Conservation (phyloP, 2,888 invertebrate genomes). For the Clistopyga incitator region DNA sequence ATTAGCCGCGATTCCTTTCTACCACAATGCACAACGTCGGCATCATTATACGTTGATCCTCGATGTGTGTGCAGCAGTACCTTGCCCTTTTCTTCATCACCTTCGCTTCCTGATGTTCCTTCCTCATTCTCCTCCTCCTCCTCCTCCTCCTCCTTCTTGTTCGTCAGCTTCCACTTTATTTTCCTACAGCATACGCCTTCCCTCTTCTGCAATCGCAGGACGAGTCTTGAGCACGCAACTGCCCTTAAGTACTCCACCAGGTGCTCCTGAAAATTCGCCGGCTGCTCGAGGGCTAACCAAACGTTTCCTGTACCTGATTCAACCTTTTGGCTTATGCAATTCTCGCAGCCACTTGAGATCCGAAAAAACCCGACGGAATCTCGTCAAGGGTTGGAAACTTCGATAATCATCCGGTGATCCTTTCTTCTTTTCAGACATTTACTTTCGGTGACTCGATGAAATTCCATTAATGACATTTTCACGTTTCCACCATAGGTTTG, state of each 20-base stretch:
- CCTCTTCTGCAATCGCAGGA: slow-evolving; percentile 59
- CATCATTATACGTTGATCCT: slow-evolving; percentile 17
- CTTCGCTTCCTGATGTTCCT: slow-evolving; percentile 21
- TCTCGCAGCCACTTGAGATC: slow-evolving; percentile 27
- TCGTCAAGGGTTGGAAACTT: slow-evolving; percentile 33
- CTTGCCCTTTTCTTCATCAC: slow-evolving; percentile 39
- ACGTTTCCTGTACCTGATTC: slow-evolving; percentile 66
- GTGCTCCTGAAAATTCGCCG: slow-evolving; percentile 76
- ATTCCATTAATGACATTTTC: background rate
- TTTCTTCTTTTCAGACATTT: slow-evolving; percentile 25
- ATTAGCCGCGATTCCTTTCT: slow-evolving; percentile 51
- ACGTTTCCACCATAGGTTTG: background rate
- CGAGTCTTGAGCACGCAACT: slow-evolving; percentile 67
- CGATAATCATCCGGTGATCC: slow-evolving; percentile 12
- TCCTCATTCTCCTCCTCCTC: slow-evolving; percentile 28
- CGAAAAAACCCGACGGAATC: slow-evolving; percentile 60
- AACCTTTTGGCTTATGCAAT: slow-evolving; percentile 52
- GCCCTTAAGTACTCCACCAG: slow-evolving; percentile 71
- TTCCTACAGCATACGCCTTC: slow-evolving; percentile 35
- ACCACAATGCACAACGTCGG: slow-evolving; percentile 9
- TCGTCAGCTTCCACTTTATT: slow-evolving; percentile 42
- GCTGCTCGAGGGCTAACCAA: slow-evolving; percentile 70
- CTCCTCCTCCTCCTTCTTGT: slow-evolving; percentile 47
- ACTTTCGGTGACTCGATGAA: slow-evolving; percentile 16
- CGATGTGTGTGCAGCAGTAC: slow-evolving; percentile 7